Evolutionary conservation across 2,888 invertebrate genomes (phyloP), one percentile per base, ranked within the genome.

Genomic region (Dione juno): DNA sequence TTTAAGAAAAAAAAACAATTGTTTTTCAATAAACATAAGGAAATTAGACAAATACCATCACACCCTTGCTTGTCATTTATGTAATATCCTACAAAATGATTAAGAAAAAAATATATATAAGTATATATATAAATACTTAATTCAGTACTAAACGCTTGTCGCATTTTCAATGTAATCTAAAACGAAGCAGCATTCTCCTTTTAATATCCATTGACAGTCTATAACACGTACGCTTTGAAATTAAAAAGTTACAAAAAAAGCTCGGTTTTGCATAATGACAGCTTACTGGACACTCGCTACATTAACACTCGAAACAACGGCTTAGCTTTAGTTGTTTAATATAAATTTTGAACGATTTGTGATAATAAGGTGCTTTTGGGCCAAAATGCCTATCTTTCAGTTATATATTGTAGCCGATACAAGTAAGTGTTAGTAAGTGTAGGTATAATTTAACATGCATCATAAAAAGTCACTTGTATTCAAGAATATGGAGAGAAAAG

Each of bases 181-280:
- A 61, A 28, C 14, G n/a, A 28, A 61, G 28, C 11, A 40, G 19
- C 41, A 13, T 13, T 53, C 37, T 8, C 28, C 76, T 74, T 74
- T 73, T 75, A 77, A 74, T 77, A 77, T 74, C 78, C 77, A 79
- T 77, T 75, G 75, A 76, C 78, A 71, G 75, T 77, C 77, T 74
- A 76, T 79, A 82, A 79, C 86, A 87, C 85, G 86, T 88, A 82
- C 81, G 79, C 73, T 80, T 80, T 79, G 80, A 81, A 84, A 84
- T 85, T 86, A 84, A 84, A 82, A 81, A 80, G 80, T 77, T 54
- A 9, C 77, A 80, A 82, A 84, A n/a, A 81, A 80, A 79, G 77
- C 77, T 80, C 80, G 83, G 84, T 88, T 28, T 88, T 87, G 88
- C 88, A 89, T 89, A 88, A 88, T 88, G 84, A 87, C 86, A 81